Conservation (phyloP, 2,797 vertebrate species). For the Tachyglossus aculeatus region DNA sequence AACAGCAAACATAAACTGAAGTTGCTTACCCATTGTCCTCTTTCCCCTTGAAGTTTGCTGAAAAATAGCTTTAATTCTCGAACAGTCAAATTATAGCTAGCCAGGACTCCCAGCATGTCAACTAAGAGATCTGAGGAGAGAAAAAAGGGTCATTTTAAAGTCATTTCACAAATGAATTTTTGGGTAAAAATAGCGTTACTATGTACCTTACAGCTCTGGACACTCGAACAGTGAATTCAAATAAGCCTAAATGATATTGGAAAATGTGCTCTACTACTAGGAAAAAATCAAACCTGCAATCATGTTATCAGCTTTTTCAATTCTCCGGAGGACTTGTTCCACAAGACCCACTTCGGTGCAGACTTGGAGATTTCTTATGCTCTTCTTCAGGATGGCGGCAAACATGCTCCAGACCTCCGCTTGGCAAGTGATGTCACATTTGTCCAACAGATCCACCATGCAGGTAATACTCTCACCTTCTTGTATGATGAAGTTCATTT, state of each 20-base stretch:
- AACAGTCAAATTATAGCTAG: slow-evolving; percentile 96
- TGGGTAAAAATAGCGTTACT: slow-evolving; percentile 1
- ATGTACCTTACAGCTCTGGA: background rate
- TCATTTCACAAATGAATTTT: background rate
- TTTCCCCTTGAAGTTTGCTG: slow-evolving; percentile 95
- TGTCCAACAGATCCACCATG: slow-evolving; percentile 94
- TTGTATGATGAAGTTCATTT: slow-evolving; percentile 99
- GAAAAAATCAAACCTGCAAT: slow-evolving; percentile 86
- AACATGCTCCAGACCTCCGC: slow-evolving; percentile 99
- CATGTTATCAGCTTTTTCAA: slow-evolving; percentile 88
- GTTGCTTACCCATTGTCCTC: slow-evolving; percentile 90
- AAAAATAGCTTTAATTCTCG: slow-evolving; percentile 97
- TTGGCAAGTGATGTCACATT: slow-evolving; percentile 92
- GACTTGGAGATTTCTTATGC: slow-evolving; percentile 91
- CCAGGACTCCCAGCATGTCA: slow-evolving; percentile 95
- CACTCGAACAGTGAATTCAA: slow-evolving; percentile 13
- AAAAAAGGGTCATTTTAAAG: slow-evolving; percentile 28
- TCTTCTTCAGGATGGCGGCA: slow-evolving; percentile 95
- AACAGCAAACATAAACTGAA: background rate
- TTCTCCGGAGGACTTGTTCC: slow-evolving; percentile 85
- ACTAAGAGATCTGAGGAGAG: slow-evolving; percentile 89
- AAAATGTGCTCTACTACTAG: background rate
- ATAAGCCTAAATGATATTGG: slow-evolving; percentile 8
- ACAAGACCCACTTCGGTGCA: slow-evolving; percentile 93
- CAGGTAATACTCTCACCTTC: slow-evolving; percentile 91